A percentile compares a stretch with the other conserved stretches of the same genome.
phyloP scores from a whole-genome alignment of 1,140 invertebrate species.

The Penaeus chinensis region DNA sequence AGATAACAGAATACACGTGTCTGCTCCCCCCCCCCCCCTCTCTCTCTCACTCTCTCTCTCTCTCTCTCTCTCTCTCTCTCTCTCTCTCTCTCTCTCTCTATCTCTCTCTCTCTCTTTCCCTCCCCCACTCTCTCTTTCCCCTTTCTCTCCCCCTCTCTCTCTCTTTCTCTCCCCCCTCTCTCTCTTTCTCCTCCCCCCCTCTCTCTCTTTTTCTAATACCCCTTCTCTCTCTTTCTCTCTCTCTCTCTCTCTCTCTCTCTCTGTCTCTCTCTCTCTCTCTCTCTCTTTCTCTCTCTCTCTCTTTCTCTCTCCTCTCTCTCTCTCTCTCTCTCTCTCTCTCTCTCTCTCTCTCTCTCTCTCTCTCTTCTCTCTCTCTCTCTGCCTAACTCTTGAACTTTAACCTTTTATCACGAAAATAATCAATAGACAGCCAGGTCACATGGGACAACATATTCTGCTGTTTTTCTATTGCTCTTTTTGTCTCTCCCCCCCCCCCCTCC shows the following conservation, averaged over 20 bases:
- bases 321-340: background rate
- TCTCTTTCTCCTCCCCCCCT: background rate
- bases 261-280: background rate
- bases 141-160: conserved; percentile 6
- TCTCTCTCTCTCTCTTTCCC: background rate
- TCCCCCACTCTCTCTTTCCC: background rate
- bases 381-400: too few relatives aligned
- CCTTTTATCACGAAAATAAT: too few relatives aligned
- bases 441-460: too few relatives aligned
- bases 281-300: background rate
- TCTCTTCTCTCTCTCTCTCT: background rate
- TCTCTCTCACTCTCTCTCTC: background rate
- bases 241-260: background rate
- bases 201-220: background rate
- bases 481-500: background rate
- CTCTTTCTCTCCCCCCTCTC: background rate
- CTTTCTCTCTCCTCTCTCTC: background rate
- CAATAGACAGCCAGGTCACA: too few relatives aligned
- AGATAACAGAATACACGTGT: background rate
- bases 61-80: background rate
- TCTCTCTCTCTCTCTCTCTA: background rate
- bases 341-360: background rate
- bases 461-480: background rate
- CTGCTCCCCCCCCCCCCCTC: background rate
- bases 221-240: background rate